Conservation (phyloP, 2,797 vertebrate genomes). For the Sebastes reedi region DNA sequence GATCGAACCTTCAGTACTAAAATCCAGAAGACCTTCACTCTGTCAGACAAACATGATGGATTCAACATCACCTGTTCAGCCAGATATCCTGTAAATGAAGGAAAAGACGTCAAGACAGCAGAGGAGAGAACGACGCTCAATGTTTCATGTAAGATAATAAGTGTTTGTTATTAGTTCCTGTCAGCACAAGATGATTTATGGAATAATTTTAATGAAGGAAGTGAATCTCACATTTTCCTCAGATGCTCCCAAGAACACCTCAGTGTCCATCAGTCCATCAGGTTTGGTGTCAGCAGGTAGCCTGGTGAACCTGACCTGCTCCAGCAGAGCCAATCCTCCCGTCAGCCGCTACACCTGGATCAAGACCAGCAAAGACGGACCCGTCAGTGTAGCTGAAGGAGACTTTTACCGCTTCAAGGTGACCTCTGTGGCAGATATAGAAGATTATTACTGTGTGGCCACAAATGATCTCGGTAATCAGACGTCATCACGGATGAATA, state of each 20-base stretch:
- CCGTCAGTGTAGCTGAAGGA: conserved; percentile 3
- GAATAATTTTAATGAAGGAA: too few species aligned
- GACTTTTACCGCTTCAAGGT: conserved; percentile 1
- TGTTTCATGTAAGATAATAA: conserved; percentile 44
- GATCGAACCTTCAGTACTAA: conserved; percentile 33
- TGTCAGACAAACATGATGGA: conserved; percentile 50
- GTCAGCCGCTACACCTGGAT: conserved; percentile 51
- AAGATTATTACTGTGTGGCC: conserved; percentile 58
- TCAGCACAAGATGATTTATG: too few species aligned
- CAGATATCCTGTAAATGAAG: conserved; percentile 37
- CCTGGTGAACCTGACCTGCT: conserved; percentile 59
- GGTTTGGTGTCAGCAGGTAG: conserved; percentile 43
- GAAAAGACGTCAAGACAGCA: neutral
- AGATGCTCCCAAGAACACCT: conserved; percentile 66
- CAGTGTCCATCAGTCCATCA: conserved; percentile 34
- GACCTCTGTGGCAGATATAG: too few species aligned
- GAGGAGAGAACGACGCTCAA: neutral
- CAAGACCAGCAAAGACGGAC: neutral
- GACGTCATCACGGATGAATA: too few species aligned
- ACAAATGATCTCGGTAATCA: conserved; percentile 10
- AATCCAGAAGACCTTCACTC: conserved; percentile 35
- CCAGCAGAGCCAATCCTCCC: too few species aligned
- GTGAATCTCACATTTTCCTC: neutral
- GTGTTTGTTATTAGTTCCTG: too few species aligned
- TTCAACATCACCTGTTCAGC: conserved; percentile 48